These are phyloP conservation scores for Lycopodina hypogea DNA, from an alignment of 37 sponge, comb jelly and placozoan genomes.

Conservation along the genomic window DNA sequence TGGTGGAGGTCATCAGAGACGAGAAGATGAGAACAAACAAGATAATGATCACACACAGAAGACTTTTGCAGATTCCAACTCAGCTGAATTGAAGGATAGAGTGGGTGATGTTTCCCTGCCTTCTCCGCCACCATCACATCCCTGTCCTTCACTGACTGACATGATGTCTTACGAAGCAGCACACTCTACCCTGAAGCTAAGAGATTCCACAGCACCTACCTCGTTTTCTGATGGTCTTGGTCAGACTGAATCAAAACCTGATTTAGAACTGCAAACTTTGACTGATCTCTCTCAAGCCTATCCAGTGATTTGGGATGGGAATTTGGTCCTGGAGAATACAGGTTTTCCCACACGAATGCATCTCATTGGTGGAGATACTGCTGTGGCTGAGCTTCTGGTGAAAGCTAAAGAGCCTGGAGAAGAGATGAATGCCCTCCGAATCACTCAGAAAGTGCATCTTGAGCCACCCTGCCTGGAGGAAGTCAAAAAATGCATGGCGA, in stretches of 20 bases:
- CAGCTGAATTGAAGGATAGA: not conserved
- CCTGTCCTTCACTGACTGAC: not conserved
- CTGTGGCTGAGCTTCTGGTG: slow-evolving; percentile 66
- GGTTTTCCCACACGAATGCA: slow-evolving; percentile 90
- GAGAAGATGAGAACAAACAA: not conserved
- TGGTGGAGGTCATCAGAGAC: not conserved
- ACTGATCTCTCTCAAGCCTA: slow-evolving; percentile 75
- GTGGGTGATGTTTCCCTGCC: not conserved
- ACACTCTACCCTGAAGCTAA: slow-evolving; percentile 60
- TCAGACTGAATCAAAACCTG: slow-evolving; percentile 36
- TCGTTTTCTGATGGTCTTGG: slow-evolving; percentile 29
- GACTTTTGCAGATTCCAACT: not conserved
- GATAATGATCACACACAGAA: not conserved
- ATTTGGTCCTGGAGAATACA: slow-evolving; percentile 86
- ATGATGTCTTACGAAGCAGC: slow-evolving; percentile 14
- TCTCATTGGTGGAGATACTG: slow-evolving; percentile 87
- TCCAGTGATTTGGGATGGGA: slow-evolving; percentile 88
- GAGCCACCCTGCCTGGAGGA: slow-evolving; percentile 90
- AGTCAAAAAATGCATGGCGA: slow-evolving; percentile 82
- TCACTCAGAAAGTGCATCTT: slow-evolving; percentile 90
- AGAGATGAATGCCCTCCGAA: slow-evolving; percentile 40
- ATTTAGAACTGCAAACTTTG: slow-evolving; percentile 52
- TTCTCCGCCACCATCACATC: not conserved
- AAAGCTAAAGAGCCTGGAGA: slow-evolving; percentile 58
- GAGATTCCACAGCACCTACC: slow-evolving; percentile 41